Evolutionary conservation across 2,113 vertebrate genomes (phyloP), one percentile per base, ranked within the genome.

Genomic region (Phaethornis superciliosus): DNA sequence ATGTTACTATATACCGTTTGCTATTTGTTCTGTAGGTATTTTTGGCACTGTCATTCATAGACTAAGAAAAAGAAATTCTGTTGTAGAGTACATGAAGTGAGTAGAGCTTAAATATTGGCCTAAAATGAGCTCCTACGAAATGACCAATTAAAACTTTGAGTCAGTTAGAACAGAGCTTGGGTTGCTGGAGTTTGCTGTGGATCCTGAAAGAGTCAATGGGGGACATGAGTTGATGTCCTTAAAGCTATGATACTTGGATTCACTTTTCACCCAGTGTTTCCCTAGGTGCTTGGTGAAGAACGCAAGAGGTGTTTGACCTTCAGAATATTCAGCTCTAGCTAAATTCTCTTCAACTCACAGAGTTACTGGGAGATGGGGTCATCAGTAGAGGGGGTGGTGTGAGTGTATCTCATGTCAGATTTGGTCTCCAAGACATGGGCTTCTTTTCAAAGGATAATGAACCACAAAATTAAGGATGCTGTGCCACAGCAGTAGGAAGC

Each of bases 341-440:
- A 32, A 30, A 32, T 51, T 74, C 26, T 7, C 22, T 67, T 63
- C 18, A 30, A 26, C 27, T 80, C 0, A 0, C 0, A 3, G 0
- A 35, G 27, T 15, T 81, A 27, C 28, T 59, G 16, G 15, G 30
- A 40, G 54, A n/a, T 42, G 14, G 21, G 15, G 12, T 62, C 74
- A 46, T 10, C 8, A 40, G 40, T 7, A 26, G 76, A 60, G 28
- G 24, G 5, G 15, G 11, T 62, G 30, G 5, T 56, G 27, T 60
- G 58, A 21, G 8, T 64, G 54, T 44, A 64, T 32, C 8, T 12
- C 17, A 9, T 49, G 32, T 60, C 69, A 68, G 35, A 47, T 32
- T 64, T 74, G 12, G 8, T 37, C 78, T 78, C 44, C 11, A 10
- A n/a, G 84, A 24, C 16, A 44, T 3, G 1, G 16, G 12, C 44